Evolutionary conservation across 2,888 invertebrate species (phyloP).

Genomic region (Drosophila anomelani): DNA sequence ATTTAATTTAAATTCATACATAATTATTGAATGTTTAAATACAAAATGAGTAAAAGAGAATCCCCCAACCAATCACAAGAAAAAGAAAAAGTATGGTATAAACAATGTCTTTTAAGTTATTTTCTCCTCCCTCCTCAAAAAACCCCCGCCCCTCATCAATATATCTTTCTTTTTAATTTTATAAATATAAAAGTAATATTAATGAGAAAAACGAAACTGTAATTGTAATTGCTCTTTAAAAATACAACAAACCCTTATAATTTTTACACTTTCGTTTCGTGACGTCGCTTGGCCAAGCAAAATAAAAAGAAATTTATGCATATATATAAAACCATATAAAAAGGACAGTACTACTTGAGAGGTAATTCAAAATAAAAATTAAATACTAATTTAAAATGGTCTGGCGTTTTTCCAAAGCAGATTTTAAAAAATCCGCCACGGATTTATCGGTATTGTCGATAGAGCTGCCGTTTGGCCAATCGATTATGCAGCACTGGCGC

Average conservation of each 20-base stretch:
- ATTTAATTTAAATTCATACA: constrained; percentile 75
- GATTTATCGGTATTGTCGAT: not conserved
- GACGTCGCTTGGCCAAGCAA: constrained; percentile 59
- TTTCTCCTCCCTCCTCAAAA: constrained; percentile 48
- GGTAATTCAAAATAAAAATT: constrained; percentile 73
- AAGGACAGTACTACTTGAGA: constrained; percentile 70
- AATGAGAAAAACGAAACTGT: constrained; percentile 76
- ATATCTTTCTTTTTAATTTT: constrained; percentile 78
- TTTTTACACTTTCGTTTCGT: constrained; percentile 60
- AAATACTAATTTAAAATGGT: constrained; percentile 48
- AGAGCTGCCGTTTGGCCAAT: not conserved
- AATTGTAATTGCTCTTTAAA: constrained; percentile 77
- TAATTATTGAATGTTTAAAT: constrained; percentile 73
- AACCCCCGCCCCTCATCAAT: constrained; percentile 73
- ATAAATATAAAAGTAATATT: constrained; percentile 77
- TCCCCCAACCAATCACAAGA: constrained; percentile 65
- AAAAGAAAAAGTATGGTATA: constrained; percentile 67
- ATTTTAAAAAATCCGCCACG: not conserved
- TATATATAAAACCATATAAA: constrained; percentile 54
- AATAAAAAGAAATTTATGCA: constrained; percentile 44
- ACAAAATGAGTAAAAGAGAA: constrained; percentile 52
- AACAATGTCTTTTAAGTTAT: constrained; percentile 73
- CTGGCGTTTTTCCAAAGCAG: constrained; percentile 7
- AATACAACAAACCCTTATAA: constrained; percentile 57
- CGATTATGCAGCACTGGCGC: not conserved